Evolutionary conservation across 2,797 vertebrate species (phyloP), one percentile per base, ranked within the genome.

Genomic region (Pseudotriccus pelzelni): DNA sequence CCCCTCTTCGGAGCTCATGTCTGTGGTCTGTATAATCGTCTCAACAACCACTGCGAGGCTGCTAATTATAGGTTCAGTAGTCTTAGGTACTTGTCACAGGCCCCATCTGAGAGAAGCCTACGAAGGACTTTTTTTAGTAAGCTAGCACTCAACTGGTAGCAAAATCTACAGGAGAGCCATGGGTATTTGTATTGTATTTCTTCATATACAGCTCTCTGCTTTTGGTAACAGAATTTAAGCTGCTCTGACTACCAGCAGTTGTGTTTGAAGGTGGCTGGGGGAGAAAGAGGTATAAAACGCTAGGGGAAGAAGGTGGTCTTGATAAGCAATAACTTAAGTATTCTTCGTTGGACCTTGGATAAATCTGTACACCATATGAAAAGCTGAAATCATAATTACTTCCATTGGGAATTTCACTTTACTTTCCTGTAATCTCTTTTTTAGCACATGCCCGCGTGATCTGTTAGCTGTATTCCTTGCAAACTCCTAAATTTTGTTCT

Each of bases 381-480:
- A 58, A 67, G 24, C 70, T 82, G 47, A 79, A 93, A 77, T 88
- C 90, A 52, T 95, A 95, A 95, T 97, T 93, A 89, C 83, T 89
- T 89, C 52, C 67, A 44, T 17, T 55, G 85, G 70, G 94, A 93
- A 88, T 87, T 91, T 60, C 49, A 62, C 60, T 95, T 89, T 59
- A 52, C 41, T 78, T 90, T 79, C 28, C 46, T 85, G 32, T 85
- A 86, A 90, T 88, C 59, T 93, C 36, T 79, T 89, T 50, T 60
- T 18, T 75, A 86, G 68, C n/a, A 44, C 43, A 36, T 84, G 69
- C 84, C 89, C 55, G 53, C 74, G 63, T 91, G 83, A 84, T 87
- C 89, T 94, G 46, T 84, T 93, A 90, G 52, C 49, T 88, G 22
- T 56, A 70, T 73, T 86, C 60, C 43, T 78, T 88, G 63, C n/a